These are phyloP conservation scores for Dinoponera quadriceps DNA, from an alignment of 1,140 invertebrate species.

Conservation along the genomic window DNA sequence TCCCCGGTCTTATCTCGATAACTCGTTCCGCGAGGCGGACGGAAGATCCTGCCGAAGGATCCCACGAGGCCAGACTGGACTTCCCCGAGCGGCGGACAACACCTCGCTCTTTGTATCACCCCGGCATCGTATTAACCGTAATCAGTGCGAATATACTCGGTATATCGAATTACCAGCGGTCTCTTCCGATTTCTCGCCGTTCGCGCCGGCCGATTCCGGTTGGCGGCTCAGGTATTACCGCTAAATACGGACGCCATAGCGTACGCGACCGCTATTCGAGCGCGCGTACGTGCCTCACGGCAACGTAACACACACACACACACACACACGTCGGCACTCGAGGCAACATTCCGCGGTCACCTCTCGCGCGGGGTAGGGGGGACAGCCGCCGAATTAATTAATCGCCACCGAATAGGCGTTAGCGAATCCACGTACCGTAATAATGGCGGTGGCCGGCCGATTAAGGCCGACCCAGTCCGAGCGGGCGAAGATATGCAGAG, in stretches of 20 bases:
- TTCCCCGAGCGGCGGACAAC: too few species aligned
- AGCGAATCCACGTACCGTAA: slow-evolving; percentile 69
- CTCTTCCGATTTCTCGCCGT: neutral
- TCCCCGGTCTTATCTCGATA: too few species aligned
- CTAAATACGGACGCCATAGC: neutral
- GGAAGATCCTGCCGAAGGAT: too few species aligned
- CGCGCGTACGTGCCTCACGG: too few species aligned
- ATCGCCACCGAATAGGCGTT: slow-evolving; percentile 65
- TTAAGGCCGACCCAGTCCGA: slow-evolving; percentile 74
- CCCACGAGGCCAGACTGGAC: too few species aligned
- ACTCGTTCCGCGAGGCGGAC: too few species aligned
- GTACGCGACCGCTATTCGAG: neutral
- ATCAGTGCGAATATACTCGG: too few species aligned
- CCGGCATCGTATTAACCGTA: too few species aligned
- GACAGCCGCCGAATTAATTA: slow-evolving; percentile 70
- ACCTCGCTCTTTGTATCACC: too few species aligned
- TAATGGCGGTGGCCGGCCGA: slow-evolving; percentile 74
- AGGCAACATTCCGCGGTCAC: neutral
- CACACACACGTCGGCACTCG: too few species aligned
- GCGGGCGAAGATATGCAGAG: slow-evolving; percentile 73
- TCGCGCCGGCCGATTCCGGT: neutral
- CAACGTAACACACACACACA: neutral
- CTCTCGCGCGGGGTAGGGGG: neutral
- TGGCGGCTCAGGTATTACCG: neutral
- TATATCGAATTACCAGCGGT: too few species aligned